These are phyloP conservation scores for Xanthostigma xanthostigma DNA, from an alignment of 2,888 invertebrate species.

Conservation along the genomic window DNA sequence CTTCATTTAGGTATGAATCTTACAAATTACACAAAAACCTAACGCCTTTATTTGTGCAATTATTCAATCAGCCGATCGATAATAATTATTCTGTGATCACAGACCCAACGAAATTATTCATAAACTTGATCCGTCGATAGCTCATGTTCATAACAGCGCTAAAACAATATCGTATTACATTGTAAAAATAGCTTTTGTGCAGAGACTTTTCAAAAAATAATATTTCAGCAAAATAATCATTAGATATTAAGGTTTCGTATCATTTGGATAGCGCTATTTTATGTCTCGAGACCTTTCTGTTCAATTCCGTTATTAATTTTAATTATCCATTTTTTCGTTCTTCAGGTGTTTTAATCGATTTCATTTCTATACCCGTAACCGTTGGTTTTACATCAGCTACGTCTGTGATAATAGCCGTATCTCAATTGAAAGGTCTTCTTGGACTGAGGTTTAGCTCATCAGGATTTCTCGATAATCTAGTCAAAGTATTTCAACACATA, in stretches of 20 bases:
- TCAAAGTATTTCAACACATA: slow-evolving; percentile 52
- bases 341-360: slow-evolving; percentile 72
- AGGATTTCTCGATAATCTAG: slow-evolving; percentile 60
- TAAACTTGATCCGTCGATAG: too few relatives aligned
- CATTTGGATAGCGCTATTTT: not conserved
- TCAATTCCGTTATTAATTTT: not conserved
- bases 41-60: too few relatives aligned
- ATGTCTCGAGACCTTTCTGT: not conserved
- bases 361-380: slow-evolving; percentile 79
- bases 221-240: too few relatives aligned
- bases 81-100: too few relatives aligned
- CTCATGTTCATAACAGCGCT: too few relatives aligned
- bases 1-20: slow-evolving; percentile 54
- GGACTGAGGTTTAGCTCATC: slow-evolving; percentile 59
- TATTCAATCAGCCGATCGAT: too few relatives aligned
- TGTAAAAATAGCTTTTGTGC: too few relatives aligned
- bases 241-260: not conserved
- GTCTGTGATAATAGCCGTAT: slow-evolving; percentile 76
- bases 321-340: slow-evolving; percentile 7
- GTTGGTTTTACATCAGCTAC: slow-evolving; percentile 86
- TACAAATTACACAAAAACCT: too few relatives aligned
- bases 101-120: too few relatives aligned
- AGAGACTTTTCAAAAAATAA: too few relatives aligned
- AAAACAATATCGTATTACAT: too few relatives aligned
- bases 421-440: slow-evolving; percentile 62